phyloP scores from a whole-genome alignment of 2,113 vertebrate species.

The Sialia sialis region DNA sequence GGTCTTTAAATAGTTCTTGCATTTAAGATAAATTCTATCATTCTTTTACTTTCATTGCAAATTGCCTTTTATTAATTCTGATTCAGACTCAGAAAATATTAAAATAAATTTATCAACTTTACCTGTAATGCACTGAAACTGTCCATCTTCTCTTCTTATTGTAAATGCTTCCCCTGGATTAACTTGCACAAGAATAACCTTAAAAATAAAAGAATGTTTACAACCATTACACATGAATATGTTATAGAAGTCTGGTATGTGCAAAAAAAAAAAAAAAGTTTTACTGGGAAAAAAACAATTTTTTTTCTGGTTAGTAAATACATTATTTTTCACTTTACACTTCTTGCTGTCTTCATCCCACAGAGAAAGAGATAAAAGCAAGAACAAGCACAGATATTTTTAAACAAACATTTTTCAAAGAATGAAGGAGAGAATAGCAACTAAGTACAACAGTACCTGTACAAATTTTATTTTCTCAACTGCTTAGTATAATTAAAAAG shows the following conservation, averaged over 20 bases:
- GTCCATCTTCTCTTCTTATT: slow-evolving; percentile 99
- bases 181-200: slow-evolving; percentile 99
- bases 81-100: neutral
- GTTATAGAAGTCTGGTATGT: neutral
- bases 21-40: neutral
- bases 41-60: neutral
- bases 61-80: neutral
- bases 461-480: neutral
- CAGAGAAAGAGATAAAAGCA: neutral
- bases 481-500: neutral
- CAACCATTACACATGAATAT: slow-evolving; percentile 25
- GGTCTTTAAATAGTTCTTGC: neutral
- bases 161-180: slow-evolving; percentile 99
- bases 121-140: slow-evolving; percentile 99
- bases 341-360: neutral
- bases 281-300: rapidly evolving
- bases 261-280: neutral
- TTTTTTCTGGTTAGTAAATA: neutral
- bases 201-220: slow-evolving; percentile 63
- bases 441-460: neutral
- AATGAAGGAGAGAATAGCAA: neutral
- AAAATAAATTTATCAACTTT: slow-evolving; percentile 56
- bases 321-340: neutral
- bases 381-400: neutral
- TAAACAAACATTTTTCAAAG: neutral